A percentile compares a stretch with the other conserved stretches of the same genome.
Conservation (phyloP, 2,888 invertebrate species). For the Diaperis boleti region DNA sequence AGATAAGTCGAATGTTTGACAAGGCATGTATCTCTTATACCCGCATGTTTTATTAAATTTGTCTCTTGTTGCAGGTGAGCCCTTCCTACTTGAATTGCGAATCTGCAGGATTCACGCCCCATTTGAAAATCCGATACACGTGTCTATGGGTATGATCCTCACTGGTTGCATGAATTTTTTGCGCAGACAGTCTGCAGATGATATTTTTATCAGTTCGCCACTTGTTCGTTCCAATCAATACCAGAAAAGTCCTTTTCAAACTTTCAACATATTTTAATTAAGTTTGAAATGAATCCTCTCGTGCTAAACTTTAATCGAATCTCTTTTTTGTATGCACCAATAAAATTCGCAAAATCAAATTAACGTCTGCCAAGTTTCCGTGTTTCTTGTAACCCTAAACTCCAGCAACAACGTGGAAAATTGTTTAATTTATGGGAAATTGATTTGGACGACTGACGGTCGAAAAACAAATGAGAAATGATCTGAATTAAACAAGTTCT, state of each 20-base stretch:
- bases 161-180: slow-evolving; percentile 29
- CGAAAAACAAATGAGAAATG: slow-evolving; percentile 15
- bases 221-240: slow-evolving; percentile 26
- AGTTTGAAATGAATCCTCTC: slow-evolving; percentile 37
- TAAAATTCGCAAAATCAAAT: slow-evolving; percentile 35
- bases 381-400: slow-evolving; percentile 21
- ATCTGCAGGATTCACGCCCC: slow-evolving; percentile 46
- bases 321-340: slow-evolving; percentile 40
- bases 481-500: too few species aligned
- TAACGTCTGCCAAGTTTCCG: slow-evolving; percentile 28
- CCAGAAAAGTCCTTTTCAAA: slow-evolving; percentile 23
- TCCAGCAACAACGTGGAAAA: slow-evolving; percentile 14
- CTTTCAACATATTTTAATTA: slow-evolving; percentile 41
- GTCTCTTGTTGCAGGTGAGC: slow-evolving; percentile 53
- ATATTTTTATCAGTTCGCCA: slow-evolving; percentile 18
- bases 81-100: slow-evolving; percentile 51
- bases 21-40: slow-evolving; percentile 37
- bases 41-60: slow-evolving; percentile 55
- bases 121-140: slow-evolving; percentile 49
- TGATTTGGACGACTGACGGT: slow-evolving; percentile 7
- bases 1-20: slow-evolving; percentile 50
- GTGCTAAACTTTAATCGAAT: slow-evolving; percentile 42
- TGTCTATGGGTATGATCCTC: slow-evolving; percentile 41
- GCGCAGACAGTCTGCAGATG: background rate
- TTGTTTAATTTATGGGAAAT: slow-evolving; percentile 7